These are phyloP conservation scores for Pavo muticus DNA, from an alignment of 2,113 vertebrate genomes.

Conservation along the genomic window DNA sequence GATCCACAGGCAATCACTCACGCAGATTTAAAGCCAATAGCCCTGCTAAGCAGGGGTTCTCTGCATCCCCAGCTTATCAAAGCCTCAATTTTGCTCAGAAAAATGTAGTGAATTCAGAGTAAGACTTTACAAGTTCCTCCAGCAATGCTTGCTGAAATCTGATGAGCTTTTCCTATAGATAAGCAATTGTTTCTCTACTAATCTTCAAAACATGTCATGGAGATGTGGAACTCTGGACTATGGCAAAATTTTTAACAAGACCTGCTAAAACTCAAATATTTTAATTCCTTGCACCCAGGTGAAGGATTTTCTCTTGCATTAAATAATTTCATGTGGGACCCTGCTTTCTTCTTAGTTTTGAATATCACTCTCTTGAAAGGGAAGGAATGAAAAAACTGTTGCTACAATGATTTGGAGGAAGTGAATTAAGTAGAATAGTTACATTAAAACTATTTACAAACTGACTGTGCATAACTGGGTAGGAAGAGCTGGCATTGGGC, in stretches of 20 bases:
- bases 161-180: background rate
- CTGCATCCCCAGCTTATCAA: background rate
- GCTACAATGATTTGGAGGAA: background rate
- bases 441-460: background rate
- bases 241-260: background rate
- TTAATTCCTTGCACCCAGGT: background rate
- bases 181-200: background rate
- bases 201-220: background rate
- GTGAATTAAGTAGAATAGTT: background rate
- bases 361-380: background rate
- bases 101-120: background rate
- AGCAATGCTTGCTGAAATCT: background rate
- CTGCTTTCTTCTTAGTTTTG: background rate
- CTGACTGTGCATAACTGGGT: background rate
- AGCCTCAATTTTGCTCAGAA: background rate
- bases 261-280: background rate
- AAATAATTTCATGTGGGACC: background rate
- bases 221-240: background rate
- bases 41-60: background rate
- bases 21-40: background rate
- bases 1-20: background rate
- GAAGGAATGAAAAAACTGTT: background rate
- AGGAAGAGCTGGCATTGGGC: background rate
- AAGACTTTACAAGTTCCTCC: background rate
- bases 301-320: background rate